Conservation (phyloP, 2,797 vertebrate species). For the Myotis planiceps region DNA sequence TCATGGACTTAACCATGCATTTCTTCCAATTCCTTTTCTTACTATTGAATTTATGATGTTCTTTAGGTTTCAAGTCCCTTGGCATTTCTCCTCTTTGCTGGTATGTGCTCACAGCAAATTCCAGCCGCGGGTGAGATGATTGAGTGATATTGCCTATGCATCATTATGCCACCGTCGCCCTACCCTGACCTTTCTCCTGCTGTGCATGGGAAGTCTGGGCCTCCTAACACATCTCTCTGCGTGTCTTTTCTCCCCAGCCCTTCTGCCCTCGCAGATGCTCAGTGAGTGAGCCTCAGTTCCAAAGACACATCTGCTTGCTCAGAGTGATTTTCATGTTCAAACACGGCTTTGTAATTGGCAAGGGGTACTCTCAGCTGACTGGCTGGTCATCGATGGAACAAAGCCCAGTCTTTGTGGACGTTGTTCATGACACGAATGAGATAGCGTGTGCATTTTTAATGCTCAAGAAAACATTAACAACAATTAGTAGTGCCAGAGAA, state of each 20-base stretch:
- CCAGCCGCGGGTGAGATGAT: slow-evolving; percentile 61
- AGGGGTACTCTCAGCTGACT: slow-evolving; percentile 51
- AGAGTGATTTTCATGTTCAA: slow-evolving; percentile 76
- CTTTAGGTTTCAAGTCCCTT: slow-evolving; percentile 69
- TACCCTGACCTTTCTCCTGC: slow-evolving; percentile 43
- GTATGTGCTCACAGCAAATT: slow-evolving; percentile 62
- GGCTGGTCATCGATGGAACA: slow-evolving; percentile 68
- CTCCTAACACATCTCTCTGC: slow-evolving; percentile 31
- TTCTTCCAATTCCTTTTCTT: slow-evolving; percentile 67
- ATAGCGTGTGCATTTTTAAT: slow-evolving; percentile 79
- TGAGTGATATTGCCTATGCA: slow-evolving; percentile 55
- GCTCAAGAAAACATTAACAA: slow-evolving; percentile 75
- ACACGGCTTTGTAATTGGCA: slow-evolving; percentile 72
- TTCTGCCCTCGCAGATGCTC: not conserved
- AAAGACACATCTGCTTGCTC: slow-evolving; percentile 54
- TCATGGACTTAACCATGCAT: slow-evolving; percentile 43
- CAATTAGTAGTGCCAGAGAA: slow-evolving; percentile 69
- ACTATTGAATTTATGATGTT: slow-evolving; percentile 72
- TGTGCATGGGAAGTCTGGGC: slow-evolving; percentile 42
- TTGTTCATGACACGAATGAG: slow-evolving; percentile 60
- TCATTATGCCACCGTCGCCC: not conserved
- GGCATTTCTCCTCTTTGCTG: slow-evolving; percentile 66
- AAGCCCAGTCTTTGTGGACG: slow-evolving; percentile 59
- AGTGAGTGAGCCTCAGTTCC: slow-evolving; percentile 64
- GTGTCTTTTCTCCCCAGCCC: slow-evolving; percentile 4